These are phyloP conservation scores for Brenthis daphne DNA, from an alignment of 2,888 invertebrate species.

Conservation along the genomic window DNA sequence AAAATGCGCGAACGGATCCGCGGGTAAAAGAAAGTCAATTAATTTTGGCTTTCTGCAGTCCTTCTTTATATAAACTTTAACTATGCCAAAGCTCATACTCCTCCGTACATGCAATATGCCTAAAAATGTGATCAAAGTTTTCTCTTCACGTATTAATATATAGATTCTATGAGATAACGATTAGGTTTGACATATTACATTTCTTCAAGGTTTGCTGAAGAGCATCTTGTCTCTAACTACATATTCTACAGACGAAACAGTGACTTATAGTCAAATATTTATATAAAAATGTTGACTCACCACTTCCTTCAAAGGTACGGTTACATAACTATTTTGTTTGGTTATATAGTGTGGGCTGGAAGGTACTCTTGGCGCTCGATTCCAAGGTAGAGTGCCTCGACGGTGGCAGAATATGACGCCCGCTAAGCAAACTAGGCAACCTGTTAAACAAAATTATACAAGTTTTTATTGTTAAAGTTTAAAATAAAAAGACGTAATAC, in stretches of 20 bases:
- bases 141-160: too few relatives aligned
- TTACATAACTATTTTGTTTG: constrained; percentile 92
- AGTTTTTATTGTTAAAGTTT: not conserved
- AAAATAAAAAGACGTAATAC: not conserved
- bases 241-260: not conserved
- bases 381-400: constrained; percentile 71
- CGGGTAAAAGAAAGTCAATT: too few relatives aligned
- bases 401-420: constrained; percentile 73
- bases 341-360: constrained; percentile 92
- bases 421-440: constrained; percentile 78
- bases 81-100: too few relatives aligned
- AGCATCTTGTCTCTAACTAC: not conserved
- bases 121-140: too few relatives aligned
- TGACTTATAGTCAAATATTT: not conserved
- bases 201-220: too few relatives aligned
- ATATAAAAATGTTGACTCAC: constrained; percentile 53
- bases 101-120: too few relatives aligned
- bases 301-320: constrained; percentile 90
- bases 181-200: too few relatives aligned
- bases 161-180: too few relatives aligned
- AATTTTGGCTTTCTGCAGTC: too few relatives aligned
- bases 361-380: constrained; percentile 82
- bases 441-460: constrained; percentile 35
- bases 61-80: too few relatives aligned
- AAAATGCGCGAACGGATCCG: too few relatives aligned